Evolutionary conservation across 2,113 vertebrate species (phyloP), one percentile per base, ranked within the genome.

Genomic region (Tyrannus savana): DNA sequence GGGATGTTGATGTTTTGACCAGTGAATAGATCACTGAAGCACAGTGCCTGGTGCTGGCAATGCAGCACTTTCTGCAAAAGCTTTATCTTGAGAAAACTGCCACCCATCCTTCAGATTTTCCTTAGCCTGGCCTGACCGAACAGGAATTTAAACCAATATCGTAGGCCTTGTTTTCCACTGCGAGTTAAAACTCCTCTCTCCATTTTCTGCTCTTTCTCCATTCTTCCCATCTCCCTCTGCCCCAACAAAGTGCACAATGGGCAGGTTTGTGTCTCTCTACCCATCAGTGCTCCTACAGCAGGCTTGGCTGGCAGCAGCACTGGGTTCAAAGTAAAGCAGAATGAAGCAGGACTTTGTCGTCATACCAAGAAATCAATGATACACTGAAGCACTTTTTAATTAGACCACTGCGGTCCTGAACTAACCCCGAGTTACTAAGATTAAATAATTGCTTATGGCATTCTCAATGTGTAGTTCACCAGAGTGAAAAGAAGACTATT

Each of bases 321-420:
- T 31, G 4, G 10, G 82, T 86, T 84, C 92, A 81, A 88, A 86
- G 63, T 35, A 80, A 83, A 35, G 50, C 69, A 76, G 39, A 71
- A 75, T 2, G 7, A 71, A 95, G 88, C 5, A 83, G 71, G 90
- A 91, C 90, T 96, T 55, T 53, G 92, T 84, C 39, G 9, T 78
- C 87, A 74, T 64, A 94, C 88, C 72, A 91, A 96, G 77, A 97
- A 96, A 97, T 97, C 96, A 95, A 92, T 95, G 95, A 85, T 27
- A 94, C 63, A 75, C 31, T 88, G 94, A 95, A 97, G 76, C 60
- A 47, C 72, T 91, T 95, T 90, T 92, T 96, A 97, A 96, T 84
- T 89, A 90, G 89, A 89, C 76, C 44, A 12, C 92, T 81, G 82
- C 27, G 10, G 80, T 94, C 92, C 81, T 95, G 87, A 94, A 79